These are phyloP conservation scores for Mesoligia furuncula DNA, from an alignment of 2,888 invertebrate species.

Conservation along the genomic window DNA sequence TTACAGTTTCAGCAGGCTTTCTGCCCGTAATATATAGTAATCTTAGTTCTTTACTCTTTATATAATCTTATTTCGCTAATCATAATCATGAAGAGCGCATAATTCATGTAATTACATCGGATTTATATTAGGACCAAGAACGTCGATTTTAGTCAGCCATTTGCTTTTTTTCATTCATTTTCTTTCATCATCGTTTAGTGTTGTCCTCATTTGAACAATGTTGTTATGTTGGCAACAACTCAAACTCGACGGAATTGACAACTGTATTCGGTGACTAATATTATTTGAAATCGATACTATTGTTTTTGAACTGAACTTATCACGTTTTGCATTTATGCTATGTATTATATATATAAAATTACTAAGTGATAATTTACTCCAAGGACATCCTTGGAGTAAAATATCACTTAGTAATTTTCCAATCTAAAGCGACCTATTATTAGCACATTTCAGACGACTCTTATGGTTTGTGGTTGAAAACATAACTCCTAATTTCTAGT, in stretches of 20 bases:
- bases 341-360: no score
- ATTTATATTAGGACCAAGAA: conserved; percentile 86
- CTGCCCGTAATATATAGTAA: conserved; percentile 81
- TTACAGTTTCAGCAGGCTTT: conserved; percentile 76
- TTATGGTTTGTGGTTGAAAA: neutral
- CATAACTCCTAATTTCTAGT: neutral
- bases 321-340: neutral
- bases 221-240: conserved; percentile 44
- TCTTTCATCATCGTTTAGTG: conserved; percentile 79
- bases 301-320: neutral
- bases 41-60: conserved; percentile 81
- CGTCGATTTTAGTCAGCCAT: conserved; percentile 89
- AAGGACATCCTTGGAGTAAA: neutral
- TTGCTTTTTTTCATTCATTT: conserved; percentile 88
- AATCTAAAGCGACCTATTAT: neutral
- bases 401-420: no score
- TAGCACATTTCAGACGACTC: neutral
- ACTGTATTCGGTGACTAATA: neutral
- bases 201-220: conserved; percentile 49
- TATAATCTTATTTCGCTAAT: conserved; percentile 90
- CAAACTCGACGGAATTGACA: neutral
- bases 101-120: conserved; percentile 91
- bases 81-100: conserved; percentile 91
- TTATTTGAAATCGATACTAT: conserved; percentile 14
- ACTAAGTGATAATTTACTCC: no score